These are phyloP conservation scores for Lasioglossum calceatum DNA, from an alignment of 2,888 invertebrate species.

Conservation along the genomic window DNA sequence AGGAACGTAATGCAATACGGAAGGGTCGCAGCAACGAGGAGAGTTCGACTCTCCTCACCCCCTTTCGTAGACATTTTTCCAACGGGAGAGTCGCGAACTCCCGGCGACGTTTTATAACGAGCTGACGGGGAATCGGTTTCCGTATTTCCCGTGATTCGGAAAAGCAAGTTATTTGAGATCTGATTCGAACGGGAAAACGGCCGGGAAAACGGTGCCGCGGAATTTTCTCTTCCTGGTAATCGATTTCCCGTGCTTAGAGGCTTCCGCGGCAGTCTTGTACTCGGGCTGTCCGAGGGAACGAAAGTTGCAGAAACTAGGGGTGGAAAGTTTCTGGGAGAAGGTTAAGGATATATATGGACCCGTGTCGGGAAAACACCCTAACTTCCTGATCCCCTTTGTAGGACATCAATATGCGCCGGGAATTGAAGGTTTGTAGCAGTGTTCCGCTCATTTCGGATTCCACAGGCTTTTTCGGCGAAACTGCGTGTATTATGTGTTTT, in stretches of 20 bases:
- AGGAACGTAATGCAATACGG: constrained; percentile 40
- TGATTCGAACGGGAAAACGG: background rate
- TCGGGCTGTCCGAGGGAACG: background rate
- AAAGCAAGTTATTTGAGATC: background rate
- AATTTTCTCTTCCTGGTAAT: background rate
- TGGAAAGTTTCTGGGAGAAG: background rate
- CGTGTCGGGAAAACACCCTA: background rate
- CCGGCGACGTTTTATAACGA: background rate
- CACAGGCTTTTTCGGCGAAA: background rate
- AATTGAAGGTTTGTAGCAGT: background rate
- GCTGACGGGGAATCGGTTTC: constrained; percentile 2
- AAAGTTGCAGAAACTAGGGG: background rate
- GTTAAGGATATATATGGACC: background rate
- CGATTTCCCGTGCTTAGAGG: background rate
- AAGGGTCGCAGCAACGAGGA: background rate
- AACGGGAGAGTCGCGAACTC: background rate
- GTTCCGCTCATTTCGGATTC: background rate
- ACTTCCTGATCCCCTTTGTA: background rate
- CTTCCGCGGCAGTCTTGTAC: background rate
- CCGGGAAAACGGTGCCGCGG: background rate
- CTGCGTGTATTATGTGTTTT: background rate
- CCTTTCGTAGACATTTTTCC: constrained; percentile 18
- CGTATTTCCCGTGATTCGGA: background rate
- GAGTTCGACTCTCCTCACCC: background rate
- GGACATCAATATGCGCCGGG: background rate